phyloP scores from a whole-genome alignment of 2,888 invertebrate genomes.

The Cetonia aurata region DNA sequence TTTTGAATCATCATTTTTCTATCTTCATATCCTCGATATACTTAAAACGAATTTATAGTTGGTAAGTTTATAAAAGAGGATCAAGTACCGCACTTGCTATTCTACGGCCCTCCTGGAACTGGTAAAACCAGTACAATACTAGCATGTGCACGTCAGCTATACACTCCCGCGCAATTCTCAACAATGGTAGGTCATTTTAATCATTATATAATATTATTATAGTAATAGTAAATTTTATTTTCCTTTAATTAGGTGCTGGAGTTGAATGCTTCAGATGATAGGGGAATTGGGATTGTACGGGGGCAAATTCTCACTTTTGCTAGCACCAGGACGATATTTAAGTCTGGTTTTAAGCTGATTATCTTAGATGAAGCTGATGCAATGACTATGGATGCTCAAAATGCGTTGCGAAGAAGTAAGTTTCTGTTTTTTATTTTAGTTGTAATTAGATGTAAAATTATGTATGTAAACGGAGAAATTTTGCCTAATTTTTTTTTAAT shows the following conservation, averaged over 20 bases:
- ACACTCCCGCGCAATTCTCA: constrained; percentile 88
- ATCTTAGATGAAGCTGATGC: constrained; percentile 99
- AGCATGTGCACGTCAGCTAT: constrained; percentile 94
- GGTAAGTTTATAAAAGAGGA: constrained; percentile 90
- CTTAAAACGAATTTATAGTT: constrained; percentile 70
- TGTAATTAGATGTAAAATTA: not conserved
- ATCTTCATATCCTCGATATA: constrained; percentile 51
- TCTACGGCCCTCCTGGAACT: constrained; percentile 99
- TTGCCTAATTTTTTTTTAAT: no score
- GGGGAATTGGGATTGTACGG: constrained; percentile 95
- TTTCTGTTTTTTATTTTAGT: constrained; percentile 48
- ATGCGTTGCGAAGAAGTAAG: constrained; percentile 93
- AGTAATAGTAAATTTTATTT: constrained; percentile 10
- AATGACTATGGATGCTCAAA: constrained; percentile 99
- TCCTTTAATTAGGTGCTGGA: constrained; percentile 79
- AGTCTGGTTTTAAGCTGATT: constrained; percentile 93
- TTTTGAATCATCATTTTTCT: constrained; percentile 19
- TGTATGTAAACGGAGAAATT: not conserved
- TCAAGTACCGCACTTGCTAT: constrained; percentile 93
- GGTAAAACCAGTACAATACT: constrained; percentile 98
- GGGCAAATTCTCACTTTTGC: constrained; percentile 97
- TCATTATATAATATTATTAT: constrained; percentile 13
- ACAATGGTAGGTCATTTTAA: constrained; percentile 81
- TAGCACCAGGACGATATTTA: constrained; percentile 95
- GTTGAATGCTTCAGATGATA: constrained; percentile 97